A percentile compares a stretch with the other conserved stretches of the same genome.
phyloP scores from a whole-genome alignment of 2,888 invertebrate species.

The Biston stratarius region DNA sequence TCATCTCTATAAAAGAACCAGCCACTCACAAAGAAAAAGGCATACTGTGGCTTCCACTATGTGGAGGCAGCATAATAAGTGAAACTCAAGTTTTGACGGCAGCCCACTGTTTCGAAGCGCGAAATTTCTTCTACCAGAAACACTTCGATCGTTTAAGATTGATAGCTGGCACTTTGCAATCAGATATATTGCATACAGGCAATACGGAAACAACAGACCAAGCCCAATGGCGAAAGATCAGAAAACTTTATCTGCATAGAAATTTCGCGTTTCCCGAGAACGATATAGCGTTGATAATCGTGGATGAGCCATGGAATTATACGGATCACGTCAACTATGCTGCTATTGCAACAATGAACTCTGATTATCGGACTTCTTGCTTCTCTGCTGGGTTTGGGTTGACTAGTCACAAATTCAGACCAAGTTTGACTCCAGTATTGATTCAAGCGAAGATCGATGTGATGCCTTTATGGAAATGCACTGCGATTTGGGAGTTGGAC shows the following conservation, averaged over 20 bases:
- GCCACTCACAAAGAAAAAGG: slow-evolving; percentile 28
- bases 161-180: slow-evolving; percentile 62
- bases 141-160: slow-evolving; percentile 52
- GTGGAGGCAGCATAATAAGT: slow-evolving; percentile 70
- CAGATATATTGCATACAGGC: slow-evolving; percentile 52
- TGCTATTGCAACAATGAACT: slow-evolving; percentile 40
- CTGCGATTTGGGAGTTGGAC: slow-evolving; percentile 65
- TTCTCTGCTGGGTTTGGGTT: slow-evolving; percentile 63
- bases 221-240: slow-evolving; percentile 53
- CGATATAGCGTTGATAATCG: slow-evolving; percentile 63
- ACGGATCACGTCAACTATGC: slow-evolving; percentile 51
- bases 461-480: slow-evolving; percentile 56
- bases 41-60: slow-evolving; percentile 62
- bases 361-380: slow-evolving; percentile 58
- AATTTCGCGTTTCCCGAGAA: slow-evolving; percentile 54
- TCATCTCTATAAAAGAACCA: slow-evolving; percentile 69
- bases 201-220: slow-evolving; percentile 45
- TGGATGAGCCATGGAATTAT: slow-evolving; percentile 53
- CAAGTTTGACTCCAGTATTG: slow-evolving; percentile 51
- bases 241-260: slow-evolving; percentile 43
- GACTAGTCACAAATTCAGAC: slow-evolving; percentile 33
- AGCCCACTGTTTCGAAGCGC: slow-evolving; percentile 72
- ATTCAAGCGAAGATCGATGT: slow-evolving; percentile 57
- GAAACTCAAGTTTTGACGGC: slow-evolving; percentile 62
- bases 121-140: slow-evolving; percentile 56